Base-by-base conservation (phyloP, 2,888 invertebrate species). In the Macrosiphum euphorbiae region DNA sequence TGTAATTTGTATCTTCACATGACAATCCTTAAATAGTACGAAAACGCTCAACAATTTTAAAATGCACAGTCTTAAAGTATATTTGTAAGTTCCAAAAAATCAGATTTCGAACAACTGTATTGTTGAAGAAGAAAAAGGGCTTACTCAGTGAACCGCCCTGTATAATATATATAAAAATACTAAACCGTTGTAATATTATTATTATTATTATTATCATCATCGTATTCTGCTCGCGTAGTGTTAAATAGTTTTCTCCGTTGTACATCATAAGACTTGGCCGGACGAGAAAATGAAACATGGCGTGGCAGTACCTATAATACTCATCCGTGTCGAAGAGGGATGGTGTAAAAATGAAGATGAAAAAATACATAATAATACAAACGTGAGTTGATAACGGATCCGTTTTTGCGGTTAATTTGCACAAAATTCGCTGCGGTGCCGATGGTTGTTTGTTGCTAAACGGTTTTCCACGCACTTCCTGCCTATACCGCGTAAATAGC, bases 331-430 rank as follows among this genome's bases (percentile, higher is more conserved):
- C 28, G 47, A 7, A 78, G 47, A 90, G 35, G 90, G 90, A 41
- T 52, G 47, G 55, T n/a, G 85, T 20, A 11, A n/a, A 67, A 35
- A 90, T 8, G 35, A 52, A 78, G 24, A 55, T 13, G 47, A n/a
- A 87, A n/a, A 35, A 61, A 87, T 78, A 47, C 16, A 78, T 78
- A 87, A 50, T 58, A 88, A 58, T 41, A 58, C 58, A 88, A 86
- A 61, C 87, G 61, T 50, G 61, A 61, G 41, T 87, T 47, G 89
- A 89, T 92, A 92, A 92, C 92, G 92, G 89, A 47, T 86, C 44
- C 78, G 41, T 92, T 92, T 92, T 88, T 84, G 93, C 58, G 93
- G 93, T 89, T 93, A 89, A 89, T 93, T 93, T 84, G 47, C 88
- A 58, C 85, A 35, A 52, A 89, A 89, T 89, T 84, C 89, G 55